Base-by-base conservation (phyloP, 2,113 vertebrate genomes). In the Gymnobelideus leadbeateri region DNA sequence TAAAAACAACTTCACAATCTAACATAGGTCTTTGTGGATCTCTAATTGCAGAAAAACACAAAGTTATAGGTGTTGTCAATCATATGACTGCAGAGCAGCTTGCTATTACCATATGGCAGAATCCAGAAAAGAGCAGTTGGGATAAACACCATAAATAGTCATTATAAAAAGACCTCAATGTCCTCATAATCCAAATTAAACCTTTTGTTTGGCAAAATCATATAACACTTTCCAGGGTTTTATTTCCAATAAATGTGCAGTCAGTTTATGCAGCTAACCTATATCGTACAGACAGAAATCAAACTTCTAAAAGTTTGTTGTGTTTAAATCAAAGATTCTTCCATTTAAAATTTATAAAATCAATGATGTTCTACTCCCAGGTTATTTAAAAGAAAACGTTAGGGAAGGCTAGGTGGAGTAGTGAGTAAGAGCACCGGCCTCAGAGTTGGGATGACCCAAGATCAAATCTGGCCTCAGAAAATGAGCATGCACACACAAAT, bases 71-170 rank as follows among this genome's bases (percentile, higher is more conserved):
- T 52, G 10, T 95, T 96, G 96, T 77, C 0, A 89, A 77, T 96
- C 97, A 93, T 91, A 25, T 95, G 93, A 93, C 93, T 93, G 91
- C 92, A 94, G 91, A 96, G 31, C 2, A 97, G 19, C 5, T 96
- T 97, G 97, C 47, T 7, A 93, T 94, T 93, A 96, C 1, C 14
- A 68, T 94, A 91, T 93, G 52, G 11, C 89, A 46, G 89, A 47
- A 93, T 68, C 91, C 23, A 84, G 54, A 97, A 97, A 31, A 3
- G 26, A 96, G 2, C 90, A 96, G 46, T 95, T 14, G 53, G 19
- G 0, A 19, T 95, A 96, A 96, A 97, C 28, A 95, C 53, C 49
- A 28, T 94, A 95, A 96, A 89, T 91, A 92, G 11, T 57, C 57
- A 96, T 16, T 96, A 25, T 92, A 84, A 94, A 94, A 95, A 93